phyloP scores from a whole-genome alignment of 2,888 invertebrate genomes.

The Agriotes lineatus region DNA sequence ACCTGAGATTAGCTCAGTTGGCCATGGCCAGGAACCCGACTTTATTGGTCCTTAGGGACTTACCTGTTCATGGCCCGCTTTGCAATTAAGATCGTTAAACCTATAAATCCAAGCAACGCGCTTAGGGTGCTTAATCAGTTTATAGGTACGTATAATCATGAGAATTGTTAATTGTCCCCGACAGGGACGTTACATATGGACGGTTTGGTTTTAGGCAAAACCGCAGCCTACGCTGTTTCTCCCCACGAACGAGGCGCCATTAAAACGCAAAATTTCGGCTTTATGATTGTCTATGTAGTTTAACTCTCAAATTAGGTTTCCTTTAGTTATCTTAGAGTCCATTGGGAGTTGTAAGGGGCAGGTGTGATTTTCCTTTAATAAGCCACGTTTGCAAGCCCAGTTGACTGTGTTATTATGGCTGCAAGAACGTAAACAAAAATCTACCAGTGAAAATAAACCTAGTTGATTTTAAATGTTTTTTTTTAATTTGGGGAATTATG shows the following conservation, averaged over 20 bases:
- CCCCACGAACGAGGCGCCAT: background rate
- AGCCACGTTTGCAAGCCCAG: too few species aligned
- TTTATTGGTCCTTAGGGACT: slow-evolving; percentile 45
- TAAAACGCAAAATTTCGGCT: background rate
- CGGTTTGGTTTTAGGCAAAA: background rate
- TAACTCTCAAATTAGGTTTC: background rate
- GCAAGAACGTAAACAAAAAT: too few species aligned
- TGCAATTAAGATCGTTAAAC: slow-evolving; percentile 47
- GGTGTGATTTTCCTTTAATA: background rate
- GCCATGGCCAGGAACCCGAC: slow-evolving; percentile 42
- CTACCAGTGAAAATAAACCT: too few species aligned
- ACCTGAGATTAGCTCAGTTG: slow-evolving; percentile 47
- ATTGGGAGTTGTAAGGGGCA: too few species aligned
- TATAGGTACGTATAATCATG: slow-evolving; percentile 27
- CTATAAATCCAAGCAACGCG: slow-evolving; percentile 43
- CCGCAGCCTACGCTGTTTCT: background rate
- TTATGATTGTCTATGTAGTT: background rate
- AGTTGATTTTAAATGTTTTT: too few species aligned
- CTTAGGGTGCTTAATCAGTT: slow-evolving; percentile 40
- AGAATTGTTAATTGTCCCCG: slow-evolving; percentile 31
- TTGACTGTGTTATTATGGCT: too few species aligned
- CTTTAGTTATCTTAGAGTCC: background rate
- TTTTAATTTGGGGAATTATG: too few species aligned
- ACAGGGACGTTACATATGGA: slow-evolving; percentile 12
- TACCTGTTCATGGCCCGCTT: slow-evolving; percentile 47